Evolutionary conservation across 1,140 invertebrate genomes (phyloP).

Genomic region (Latrodectus geometricus): DNA sequence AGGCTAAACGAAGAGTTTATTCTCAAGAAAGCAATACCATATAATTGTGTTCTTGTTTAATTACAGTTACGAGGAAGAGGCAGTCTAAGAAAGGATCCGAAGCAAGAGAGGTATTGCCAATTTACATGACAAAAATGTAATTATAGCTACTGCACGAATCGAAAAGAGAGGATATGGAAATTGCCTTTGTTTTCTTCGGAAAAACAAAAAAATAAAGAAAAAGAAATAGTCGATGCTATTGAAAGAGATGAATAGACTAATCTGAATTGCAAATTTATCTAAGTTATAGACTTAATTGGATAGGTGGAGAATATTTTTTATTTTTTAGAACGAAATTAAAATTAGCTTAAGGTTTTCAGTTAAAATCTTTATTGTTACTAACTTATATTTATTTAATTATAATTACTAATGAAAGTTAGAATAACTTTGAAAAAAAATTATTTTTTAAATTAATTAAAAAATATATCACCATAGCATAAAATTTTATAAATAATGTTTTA

Average conservation of each 20-base stretch:
- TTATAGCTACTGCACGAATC: conserved; percentile 10
- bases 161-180: conserved; percentile 5
- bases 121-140: conserved; percentile 50
- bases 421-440: no score
- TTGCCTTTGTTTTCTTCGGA: background rate
- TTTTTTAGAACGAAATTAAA: no score
- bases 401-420: no score
- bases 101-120: conserved; percentile 4
- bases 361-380: no score
- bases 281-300: no score
- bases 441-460: no score
- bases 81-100: background rate
- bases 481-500: no score
- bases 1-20: conserved; percentile 6
- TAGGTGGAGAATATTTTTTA: no score
- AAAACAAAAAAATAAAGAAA: no score
- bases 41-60: conserved; percentile 17
- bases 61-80: conserved; percentile 3
- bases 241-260: conserved; percentile 17
- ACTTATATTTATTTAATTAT: no score
- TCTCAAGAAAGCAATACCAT: background rate
- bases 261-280: conserved; percentile 34
- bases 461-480: no score
- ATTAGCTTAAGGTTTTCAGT: no score
- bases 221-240: background rate